Evolutionary conservation across 2,888 invertebrate species (phyloP).

Genomic region (Idaea straminata): DNA sequence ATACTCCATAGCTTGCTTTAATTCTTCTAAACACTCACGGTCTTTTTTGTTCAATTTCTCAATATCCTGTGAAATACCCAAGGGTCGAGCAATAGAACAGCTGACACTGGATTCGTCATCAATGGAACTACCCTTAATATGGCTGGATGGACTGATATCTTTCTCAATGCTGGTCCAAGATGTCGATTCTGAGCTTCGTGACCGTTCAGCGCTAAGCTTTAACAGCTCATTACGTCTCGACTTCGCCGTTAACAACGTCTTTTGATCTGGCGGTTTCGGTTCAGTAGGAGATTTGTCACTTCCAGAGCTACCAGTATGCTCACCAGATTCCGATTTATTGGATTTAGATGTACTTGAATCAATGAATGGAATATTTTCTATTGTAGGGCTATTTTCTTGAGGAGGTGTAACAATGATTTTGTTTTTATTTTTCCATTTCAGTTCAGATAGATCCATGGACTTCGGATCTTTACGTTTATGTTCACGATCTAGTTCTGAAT

Average conservation of each 20-base stretch:
- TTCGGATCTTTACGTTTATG: slow-evolving; percentile 48
- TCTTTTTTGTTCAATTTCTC: slow-evolving; percentile 84
- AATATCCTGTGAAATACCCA: slow-evolving; percentile 88
- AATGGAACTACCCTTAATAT: slow-evolving; percentile 83
- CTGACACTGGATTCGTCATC: slow-evolving; percentile 88
- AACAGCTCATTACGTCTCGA: slow-evolving; percentile 78
- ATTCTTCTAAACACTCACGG: slow-evolving; percentile 79
- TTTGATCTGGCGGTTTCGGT: slow-evolving; percentile 50
- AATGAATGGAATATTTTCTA: slow-evolving; percentile 76
- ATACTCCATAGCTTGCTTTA: slow-evolving; percentile 80
- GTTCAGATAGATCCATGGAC: slow-evolving; percentile 52
- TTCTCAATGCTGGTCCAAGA: slow-evolving; percentile 91
- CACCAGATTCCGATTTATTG: slow-evolving; percentile 67
- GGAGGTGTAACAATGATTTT: slow-evolving; percentile 82
- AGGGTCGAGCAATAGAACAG: slow-evolving; percentile 88
- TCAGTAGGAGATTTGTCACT: slow-evolving; percentile 72
- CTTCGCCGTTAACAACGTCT: slow-evolving; percentile 67
- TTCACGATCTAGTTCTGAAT: slow-evolving; percentile 69
- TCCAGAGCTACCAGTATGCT: slow-evolving; percentile 69
- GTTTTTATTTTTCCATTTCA: slow-evolving; percentile 77
- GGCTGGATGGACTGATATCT: slow-evolving; percentile 82
- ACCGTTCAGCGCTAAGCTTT: slow-evolving; percentile 86
- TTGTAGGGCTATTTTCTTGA: slow-evolving; percentile 80
- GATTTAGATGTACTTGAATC: slow-evolving; percentile 67
- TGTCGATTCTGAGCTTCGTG: slow-evolving; percentile 88